These are phyloP conservation scores for Agrochola lychnidis DNA, from an alignment of 2,888 invertebrate genomes.

Conservation along the genomic window DNA sequence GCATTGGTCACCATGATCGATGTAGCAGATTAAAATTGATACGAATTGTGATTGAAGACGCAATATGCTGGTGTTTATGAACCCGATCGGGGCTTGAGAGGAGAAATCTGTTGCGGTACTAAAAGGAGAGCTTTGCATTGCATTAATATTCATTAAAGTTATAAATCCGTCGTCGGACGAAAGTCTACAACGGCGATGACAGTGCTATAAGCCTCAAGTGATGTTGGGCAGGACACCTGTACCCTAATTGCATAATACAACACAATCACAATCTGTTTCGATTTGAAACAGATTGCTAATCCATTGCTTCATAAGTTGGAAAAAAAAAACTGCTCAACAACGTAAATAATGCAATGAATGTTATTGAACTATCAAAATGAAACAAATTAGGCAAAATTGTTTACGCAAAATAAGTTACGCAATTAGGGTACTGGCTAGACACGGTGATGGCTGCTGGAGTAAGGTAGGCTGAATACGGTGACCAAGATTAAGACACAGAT, in stretches of 20 bases:
- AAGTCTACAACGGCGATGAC: background rate
- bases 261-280: too few relatives aligned
- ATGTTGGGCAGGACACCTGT: background rate
- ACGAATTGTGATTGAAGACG: slow-evolving; percentile 52
- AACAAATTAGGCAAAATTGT: too few relatives aligned
- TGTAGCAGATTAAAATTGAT: slow-evolving; percentile 55
- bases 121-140: background rate
- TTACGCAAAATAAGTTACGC: too few relatives aligned
- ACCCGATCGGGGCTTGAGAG: background rate
- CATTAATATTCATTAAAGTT: background rate
- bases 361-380: too few relatives aligned
- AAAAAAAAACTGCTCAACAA: too few relatives aligned
- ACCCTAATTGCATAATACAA: too few relatives aligned
- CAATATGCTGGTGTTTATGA: slow-evolving; percentile 23
- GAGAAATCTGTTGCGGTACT: background rate
- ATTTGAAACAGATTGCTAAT: too few relatives aligned
- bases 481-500: too few relatives aligned
- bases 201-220: background rate
- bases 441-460: background rate
- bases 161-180: background rate
- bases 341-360: too few relatives aligned
- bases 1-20: slow-evolving; percentile 54
- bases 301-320: too few relatives aligned
- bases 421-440: background rate
- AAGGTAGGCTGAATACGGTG: background rate